phyloP scores from a whole-genome alignment of 2,113 vertebrate genomes.

The Riparia riparia region DNA sequence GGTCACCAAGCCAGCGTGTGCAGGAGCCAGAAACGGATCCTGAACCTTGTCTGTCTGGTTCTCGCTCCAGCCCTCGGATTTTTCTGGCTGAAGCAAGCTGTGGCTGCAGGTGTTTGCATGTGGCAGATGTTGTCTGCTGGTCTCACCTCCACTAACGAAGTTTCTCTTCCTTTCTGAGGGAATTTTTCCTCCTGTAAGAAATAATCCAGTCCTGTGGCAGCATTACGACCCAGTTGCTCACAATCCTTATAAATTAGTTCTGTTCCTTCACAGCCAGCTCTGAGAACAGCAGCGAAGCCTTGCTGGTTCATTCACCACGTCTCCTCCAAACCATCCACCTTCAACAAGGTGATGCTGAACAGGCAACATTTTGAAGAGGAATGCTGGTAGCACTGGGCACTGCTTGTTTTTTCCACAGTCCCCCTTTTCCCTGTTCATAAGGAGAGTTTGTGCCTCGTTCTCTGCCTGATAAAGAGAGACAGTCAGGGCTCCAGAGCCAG shows the following conservation, averaged over 20 bases:
- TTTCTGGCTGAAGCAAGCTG: not conserved
- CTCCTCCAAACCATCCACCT: not conserved
- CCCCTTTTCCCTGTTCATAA: not conserved
- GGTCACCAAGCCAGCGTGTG: not conserved
- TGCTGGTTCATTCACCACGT: not conserved
- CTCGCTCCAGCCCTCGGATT: not conserved
- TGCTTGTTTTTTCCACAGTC: not conserved
- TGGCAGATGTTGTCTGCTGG: not conserved
- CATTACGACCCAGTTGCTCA: not conserved
- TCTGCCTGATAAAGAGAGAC: not conserved
- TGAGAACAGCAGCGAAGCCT: not conserved
- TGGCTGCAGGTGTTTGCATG: constrained; percentile 16
- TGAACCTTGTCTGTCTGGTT: not conserved
- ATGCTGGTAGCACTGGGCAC: rapidly evolving
- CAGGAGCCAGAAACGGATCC: not conserved
- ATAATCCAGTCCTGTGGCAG: not conserved
- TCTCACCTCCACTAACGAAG: not conserved
- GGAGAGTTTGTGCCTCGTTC: not conserved
- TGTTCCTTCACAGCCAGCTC: not conserved
- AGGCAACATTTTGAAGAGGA: not conserved
- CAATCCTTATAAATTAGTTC: not conserved
- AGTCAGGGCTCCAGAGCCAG: not conserved
- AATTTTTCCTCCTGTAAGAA: not conserved
- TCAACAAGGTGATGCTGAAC: not conserved
- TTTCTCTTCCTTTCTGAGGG: not conserved